These are phyloP conservation scores for Amazona guildingii DNA, from an alignment of 2,113 vertebrate genomes.

Conservation along the genomic window DNA sequence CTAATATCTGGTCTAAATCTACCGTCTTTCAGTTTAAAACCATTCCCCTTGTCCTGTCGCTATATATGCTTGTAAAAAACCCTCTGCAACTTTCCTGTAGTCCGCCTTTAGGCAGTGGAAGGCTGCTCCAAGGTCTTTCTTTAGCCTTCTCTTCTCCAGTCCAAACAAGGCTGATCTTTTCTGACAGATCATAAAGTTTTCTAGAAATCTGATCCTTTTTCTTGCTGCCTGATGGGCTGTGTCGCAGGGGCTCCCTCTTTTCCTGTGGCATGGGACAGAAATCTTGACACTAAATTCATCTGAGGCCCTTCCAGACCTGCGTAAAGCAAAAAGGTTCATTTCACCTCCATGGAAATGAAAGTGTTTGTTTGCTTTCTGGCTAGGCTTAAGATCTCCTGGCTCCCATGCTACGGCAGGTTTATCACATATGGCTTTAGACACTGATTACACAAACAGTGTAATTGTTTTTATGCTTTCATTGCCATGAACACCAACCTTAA, in stretches of 20 bases:
- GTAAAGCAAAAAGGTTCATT: not conserved
- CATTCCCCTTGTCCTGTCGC: not conserved
- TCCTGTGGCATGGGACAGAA: rapidly evolving
- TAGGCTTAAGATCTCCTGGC: not conserved
- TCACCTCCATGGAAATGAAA: not conserved
- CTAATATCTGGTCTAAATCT: not conserved
- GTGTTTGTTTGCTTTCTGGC: not conserved
- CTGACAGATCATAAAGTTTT: not conserved
- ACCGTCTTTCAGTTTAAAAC: not conserved
- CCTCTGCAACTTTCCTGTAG: not conserved
- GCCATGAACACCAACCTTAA: not conserved
- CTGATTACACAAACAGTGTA: not conserved
- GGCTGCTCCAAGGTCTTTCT: not conserved
- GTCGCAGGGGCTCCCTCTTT: not conserved
- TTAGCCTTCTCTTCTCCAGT: not conserved
- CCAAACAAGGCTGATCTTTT: not conserved
- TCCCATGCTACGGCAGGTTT: not conserved
- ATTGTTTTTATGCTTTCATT: not conserved
- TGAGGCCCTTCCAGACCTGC: not conserved
- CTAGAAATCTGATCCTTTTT: not conserved
- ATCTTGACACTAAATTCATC: not conserved
- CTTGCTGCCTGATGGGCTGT: not conserved
- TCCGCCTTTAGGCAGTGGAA: not conserved
- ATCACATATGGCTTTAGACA: not conserved
- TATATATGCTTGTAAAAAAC: not conserved